Evolutionary conservation across 2,113 vertebrate genomes (phyloP), one percentile per base, ranked within the genome.

Genomic region (Miniopterus natalensis): DNA sequence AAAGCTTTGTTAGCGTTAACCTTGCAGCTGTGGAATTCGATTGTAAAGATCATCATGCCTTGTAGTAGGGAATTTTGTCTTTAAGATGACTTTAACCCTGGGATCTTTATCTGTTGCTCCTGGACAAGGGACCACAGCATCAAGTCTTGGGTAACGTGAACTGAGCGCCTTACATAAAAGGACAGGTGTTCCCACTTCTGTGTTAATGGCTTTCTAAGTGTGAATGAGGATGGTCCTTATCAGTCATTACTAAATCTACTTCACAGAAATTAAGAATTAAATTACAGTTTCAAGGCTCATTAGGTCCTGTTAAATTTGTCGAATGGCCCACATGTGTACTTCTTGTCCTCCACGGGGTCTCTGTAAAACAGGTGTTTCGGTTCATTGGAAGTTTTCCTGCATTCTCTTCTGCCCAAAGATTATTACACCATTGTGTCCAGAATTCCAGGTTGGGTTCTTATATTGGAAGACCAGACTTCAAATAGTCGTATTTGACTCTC

Each of bases 201-300:
- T 78, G 70, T 74, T 97, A 98, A 97, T 96, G 88, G 78, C 91
- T 96, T 92, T 96, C 92, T 91, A 80, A 97, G 94, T 94, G 74
- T 91, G 70, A 66, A 42, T 85, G 94, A 95, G 95, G 96, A 96
- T 93, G 96, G 89, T 96, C 86, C 95, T 95, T 97, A 96, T 96
- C 96, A 97, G 97, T 96, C 97, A 97, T 97, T 96, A 97, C 97
- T 95, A 95, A 97, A 94, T 97, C 96, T 97, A 94, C 97, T 97
- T 97, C 95, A 53, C 53, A 96, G 97, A 96, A 96, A 97, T 97
- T 95, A 97, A 97, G 96, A 97, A 97, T 97, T 96, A 97, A 97
- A 97, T 97, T 95, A 96, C 85, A 92, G 83, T 97, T 98, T 97
- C 97, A 97, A 93, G 97, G 96, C 96, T 98, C 97, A 92, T 97